phyloP scores from a whole-genome alignment of 2,888 invertebrate genomes.

The Callyntrura sp. region DNA sequence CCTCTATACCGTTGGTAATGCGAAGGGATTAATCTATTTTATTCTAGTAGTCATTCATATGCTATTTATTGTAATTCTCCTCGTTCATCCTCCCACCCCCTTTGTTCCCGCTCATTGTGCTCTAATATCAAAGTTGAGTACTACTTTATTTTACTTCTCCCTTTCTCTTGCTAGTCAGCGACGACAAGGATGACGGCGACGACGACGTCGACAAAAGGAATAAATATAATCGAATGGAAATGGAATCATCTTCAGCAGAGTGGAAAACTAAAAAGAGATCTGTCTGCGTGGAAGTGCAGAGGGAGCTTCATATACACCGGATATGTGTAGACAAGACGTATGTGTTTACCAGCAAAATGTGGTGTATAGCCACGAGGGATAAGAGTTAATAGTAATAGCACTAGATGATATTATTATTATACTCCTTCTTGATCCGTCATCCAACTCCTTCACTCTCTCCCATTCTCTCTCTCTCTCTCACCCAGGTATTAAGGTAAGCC shows the following conservation, averaged over 20 bases:
- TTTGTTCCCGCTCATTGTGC: conserved; percentile 36
- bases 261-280: conserved; percentile 20
- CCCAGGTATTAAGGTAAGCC: too few relatives aligned
- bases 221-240: conserved; percentile 54
- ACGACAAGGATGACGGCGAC: background rate
- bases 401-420: too few relatives aligned
- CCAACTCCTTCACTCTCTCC: too few relatives aligned
- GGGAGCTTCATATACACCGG: too few relatives aligned
- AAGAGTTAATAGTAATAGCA: too few relatives aligned
- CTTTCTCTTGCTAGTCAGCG: too few relatives aligned
- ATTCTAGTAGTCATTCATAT: conserved; percentile 46
- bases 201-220: background rate
- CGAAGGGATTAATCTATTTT: conserved; percentile 57
- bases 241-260: conserved; percentile 46
- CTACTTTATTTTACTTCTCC: background rate
- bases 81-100: background rate
- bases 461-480: too few relatives aligned
- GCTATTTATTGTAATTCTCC: conserved; percentile 52
- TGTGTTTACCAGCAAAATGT: too few relatives aligned
- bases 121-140: conserved; percentile 5
- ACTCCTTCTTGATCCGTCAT: too few relatives aligned
- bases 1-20: background rate
- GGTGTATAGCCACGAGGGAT: too few relatives aligned
- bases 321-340: too few relatives aligned
- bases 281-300: too few relatives aligned